These are phyloP conservation scores for Ptychadena robeensis DNA, from an alignment of 2,797 vertebrate genomes.

Conservation along the genomic window DNA sequence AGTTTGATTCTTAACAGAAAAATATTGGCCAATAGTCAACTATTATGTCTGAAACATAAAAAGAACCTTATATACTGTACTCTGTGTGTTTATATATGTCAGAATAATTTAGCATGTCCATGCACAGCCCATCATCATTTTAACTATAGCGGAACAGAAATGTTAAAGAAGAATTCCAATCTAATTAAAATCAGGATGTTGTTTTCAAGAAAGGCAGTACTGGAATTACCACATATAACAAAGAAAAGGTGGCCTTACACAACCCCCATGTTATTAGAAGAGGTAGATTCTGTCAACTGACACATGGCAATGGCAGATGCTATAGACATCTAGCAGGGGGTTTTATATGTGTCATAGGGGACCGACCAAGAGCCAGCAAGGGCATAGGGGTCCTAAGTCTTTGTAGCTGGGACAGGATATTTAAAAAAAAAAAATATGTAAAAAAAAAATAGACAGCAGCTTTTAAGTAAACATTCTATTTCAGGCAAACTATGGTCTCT, in stretches of 20 bases:
- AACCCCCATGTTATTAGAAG: too few species aligned
- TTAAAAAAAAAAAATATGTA: too few species aligned
- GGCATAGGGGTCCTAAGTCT: too few species aligned
- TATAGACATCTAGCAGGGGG: too few species aligned
- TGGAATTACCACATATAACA: neutral
- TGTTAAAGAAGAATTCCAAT: neutral
- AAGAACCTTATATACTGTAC: conserved; percentile 14
- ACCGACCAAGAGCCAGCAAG: too few species aligned
- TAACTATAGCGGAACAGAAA: neutral
- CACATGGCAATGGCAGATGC: too few species aligned
- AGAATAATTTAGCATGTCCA: conserved; percentile 19
- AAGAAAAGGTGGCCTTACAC: neutral
- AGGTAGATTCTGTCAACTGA: too few species aligned
- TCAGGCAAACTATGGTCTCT: too few species aligned
- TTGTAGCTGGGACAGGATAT: too few species aligned
- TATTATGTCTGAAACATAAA: conserved; percentile 61
- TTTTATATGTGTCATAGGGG: too few species aligned
- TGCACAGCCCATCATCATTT: neutral
- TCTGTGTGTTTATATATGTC: conserved; percentile 23
- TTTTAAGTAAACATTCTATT: too few species aligned
- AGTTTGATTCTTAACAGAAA: conserved; percentile 59
- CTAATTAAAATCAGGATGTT: neutral
- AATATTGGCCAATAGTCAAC: conserved; percentile 60
- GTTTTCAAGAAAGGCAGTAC: neutral
- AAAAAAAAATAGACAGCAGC: too few species aligned